These are phyloP conservation scores for Tineola bisselliella DNA, from an alignment of 2,888 invertebrate genomes.

Conservation along the genomic window DNA sequence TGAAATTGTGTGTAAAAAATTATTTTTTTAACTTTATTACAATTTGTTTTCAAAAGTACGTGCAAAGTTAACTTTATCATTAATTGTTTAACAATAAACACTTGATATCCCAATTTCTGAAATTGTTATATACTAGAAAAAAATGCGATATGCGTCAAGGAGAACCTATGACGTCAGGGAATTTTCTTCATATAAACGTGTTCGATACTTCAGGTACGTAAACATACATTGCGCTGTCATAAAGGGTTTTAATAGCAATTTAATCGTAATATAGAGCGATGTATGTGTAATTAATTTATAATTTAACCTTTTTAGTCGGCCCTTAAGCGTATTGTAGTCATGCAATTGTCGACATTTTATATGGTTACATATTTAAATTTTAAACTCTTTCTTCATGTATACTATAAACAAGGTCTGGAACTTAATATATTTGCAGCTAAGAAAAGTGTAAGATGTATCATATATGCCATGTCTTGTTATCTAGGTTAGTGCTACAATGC, in stretches of 20 bases:
- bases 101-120: too few relatives aligned
- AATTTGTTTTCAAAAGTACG: too few relatives aligned
- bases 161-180: constrained; percentile 5
- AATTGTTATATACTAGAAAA: not conserved
- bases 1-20: too few relatives aligned
- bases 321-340: not conserved
- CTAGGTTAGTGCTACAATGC: too few relatives aligned
- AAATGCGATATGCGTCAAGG: not conserved
- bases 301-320: not conserved
- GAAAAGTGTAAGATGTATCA: too few relatives aligned
- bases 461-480: too few relatives aligned
- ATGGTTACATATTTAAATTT: not conserved
- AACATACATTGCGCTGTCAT: not conserved
- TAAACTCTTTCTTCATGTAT: not conserved
- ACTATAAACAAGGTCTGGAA: not conserved
- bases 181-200: not conserved
- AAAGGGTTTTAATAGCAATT: not conserved
- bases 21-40: too few relatives aligned
- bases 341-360: not conserved
- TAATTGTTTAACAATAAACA: too few relatives aligned
- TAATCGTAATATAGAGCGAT: not conserved
- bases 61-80: too few relatives aligned
- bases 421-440: too few relatives aligned
- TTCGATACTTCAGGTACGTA: not conserved
- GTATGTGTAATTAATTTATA: not conserved